These are phyloP conservation scores for Ferrisia virgata DNA, from an alignment of 2,888 invertebrate species.

Conservation along the genomic window DNA sequence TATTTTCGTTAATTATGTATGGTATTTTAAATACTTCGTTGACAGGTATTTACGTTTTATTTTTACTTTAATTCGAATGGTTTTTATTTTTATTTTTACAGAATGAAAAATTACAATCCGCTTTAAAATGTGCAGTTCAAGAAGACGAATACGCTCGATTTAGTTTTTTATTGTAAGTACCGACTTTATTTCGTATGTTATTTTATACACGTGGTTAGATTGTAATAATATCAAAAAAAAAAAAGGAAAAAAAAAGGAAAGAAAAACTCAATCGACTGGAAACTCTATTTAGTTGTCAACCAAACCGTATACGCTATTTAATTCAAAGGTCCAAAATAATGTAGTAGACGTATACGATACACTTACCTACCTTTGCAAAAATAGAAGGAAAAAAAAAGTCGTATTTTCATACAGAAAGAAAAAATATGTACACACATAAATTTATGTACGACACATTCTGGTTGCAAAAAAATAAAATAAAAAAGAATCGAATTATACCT, in stretches of 20 bases:
- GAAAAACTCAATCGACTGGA: background rate
- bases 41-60: background rate
- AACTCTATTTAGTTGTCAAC: background rate
- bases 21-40: background rate
- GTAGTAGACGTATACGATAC: background rate
- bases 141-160: constrained; percentile 25
- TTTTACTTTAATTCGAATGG: background rate
- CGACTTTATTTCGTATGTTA: background rate
- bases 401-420: background rate
- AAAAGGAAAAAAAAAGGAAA: background rate
- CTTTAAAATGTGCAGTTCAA: constrained; percentile 27
- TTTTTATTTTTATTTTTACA: constrained; percentile 14
- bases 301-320: background rate
- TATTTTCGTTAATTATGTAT: background rate
- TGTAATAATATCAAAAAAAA: no score
- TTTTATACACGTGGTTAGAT: background rate
- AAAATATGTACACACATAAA: background rate
- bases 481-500: no score
- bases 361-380: background rate
- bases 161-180: constrained; percentile 32
- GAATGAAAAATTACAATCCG: constrained; percentile 36
- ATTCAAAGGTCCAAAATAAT: background rate
- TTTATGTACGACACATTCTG: background rate
- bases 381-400: background rate
- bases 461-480: background rate